Percentiles rank a stretch among this genome's conserved stretches.
These are phyloP conservation scores for Hiodon alosoides DNA, from an alignment of 2,113 vertebrate species.

Conservation along the genomic window DNA sequence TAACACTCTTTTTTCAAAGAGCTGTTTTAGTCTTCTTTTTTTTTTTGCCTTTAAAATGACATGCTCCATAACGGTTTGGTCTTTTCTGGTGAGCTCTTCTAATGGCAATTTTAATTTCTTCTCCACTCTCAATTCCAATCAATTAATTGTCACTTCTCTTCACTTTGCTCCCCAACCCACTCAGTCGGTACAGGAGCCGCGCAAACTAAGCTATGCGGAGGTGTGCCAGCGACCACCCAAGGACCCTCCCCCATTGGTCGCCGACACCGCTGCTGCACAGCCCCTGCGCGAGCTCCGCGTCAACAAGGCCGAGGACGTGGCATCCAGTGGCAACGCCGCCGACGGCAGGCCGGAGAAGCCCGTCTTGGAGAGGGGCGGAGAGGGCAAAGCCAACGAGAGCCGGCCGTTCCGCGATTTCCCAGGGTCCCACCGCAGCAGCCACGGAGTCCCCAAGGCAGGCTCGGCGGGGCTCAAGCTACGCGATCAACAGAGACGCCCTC, in stretches of 20 bases:
- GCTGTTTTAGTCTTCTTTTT: too few relatives aligned
- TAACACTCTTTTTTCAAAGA: too few relatives aligned
- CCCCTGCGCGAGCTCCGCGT: slow-evolving; percentile 80
- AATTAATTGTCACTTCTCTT: too few relatives aligned
- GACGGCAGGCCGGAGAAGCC: slow-evolving; percentile 56
- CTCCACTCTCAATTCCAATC: too few relatives aligned
- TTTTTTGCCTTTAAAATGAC: too few relatives aligned
- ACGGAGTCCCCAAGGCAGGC: slow-evolving; percentile 65
- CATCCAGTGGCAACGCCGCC: slow-evolving; percentile 32
- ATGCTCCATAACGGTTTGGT: too few relatives aligned
- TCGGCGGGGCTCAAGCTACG: slow-evolving; percentile 81
- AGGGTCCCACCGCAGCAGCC: slow-evolving; percentile 64
- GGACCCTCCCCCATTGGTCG: slow-evolving; percentile 55
- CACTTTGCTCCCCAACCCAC: too few relatives aligned
- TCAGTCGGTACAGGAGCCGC: slow-evolving; percentile 71
- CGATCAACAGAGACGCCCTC: slow-evolving; percentile 82
- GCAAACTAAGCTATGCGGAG: slow-evolving; percentile 94
- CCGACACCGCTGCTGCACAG: slow-evolving; percentile 54
- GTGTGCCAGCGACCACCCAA: slow-evolving; percentile 95
- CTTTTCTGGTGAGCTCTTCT: too few relatives aligned
- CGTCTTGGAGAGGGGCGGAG: slow-evolving; percentile 65
- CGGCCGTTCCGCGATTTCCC: slow-evolving; percentile 50
- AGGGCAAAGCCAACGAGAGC: slow-evolving; percentile 71
- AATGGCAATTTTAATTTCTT: too few relatives aligned
- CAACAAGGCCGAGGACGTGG: slow-evolving; percentile 77